Evolutionary conservation across 2,113 vertebrate species (phyloP).

Genomic region (Telmatochromis sp.): DNA sequence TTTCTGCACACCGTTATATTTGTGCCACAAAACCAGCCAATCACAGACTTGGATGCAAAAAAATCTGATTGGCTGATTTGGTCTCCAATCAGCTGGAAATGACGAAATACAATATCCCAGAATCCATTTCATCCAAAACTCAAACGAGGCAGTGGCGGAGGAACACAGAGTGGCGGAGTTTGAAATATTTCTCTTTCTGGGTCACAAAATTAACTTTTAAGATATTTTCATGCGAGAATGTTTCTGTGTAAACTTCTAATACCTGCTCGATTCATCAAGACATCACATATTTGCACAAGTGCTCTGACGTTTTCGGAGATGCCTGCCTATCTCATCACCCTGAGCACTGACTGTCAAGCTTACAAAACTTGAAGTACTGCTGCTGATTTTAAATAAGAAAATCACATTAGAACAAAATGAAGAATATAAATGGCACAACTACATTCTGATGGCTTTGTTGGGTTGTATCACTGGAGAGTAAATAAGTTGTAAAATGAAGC

Average conservation of each 20-base stretch:
- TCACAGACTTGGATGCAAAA: too few species aligned
- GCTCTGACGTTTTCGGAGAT: too few species aligned
- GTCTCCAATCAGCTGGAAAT: background rate
- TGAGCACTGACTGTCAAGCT: background rate
- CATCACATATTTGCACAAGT: background rate
- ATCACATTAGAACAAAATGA: background rate
- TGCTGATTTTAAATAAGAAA: background rate
- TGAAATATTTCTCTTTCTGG: background rate
- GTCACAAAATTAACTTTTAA: background rate
- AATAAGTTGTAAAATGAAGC: background rate
- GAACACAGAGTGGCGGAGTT: background rate
- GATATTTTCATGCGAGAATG: background rate
- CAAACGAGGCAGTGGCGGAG: background rate
- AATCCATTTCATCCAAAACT: background rate
- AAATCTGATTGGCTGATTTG: background rate
- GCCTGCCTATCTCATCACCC: background rate
- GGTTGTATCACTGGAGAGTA: background rate
- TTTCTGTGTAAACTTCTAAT: accelerated
- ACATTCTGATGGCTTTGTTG: background rate
- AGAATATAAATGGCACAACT: background rate
- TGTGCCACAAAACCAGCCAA: too few species aligned
- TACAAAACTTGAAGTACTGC: background rate
- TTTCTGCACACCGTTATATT: too few species aligned
- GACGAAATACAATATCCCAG: accelerated
- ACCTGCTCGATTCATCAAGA: accelerated